Evolutionary conservation across 2,888 invertebrate species (phyloP), one percentile per base, ranked within the genome.

Genomic region (Dermolepida albohirtum): DNA sequence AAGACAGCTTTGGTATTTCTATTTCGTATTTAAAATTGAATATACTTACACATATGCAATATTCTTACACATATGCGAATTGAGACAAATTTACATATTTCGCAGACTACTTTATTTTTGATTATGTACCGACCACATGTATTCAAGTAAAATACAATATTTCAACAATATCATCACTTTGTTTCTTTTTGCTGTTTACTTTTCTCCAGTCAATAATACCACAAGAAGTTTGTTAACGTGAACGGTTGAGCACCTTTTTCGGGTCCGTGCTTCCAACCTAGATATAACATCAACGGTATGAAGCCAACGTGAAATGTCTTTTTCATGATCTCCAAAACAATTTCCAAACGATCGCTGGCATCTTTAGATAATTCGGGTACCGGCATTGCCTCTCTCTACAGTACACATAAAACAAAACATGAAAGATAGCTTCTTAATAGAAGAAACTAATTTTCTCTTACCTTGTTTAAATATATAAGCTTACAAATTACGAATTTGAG

Each of bases 231-330:
- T 17, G 76, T 75, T 22, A 75, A 10, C 1, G 71, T 71, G 67
- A 77, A 76, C 8, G 74, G 71, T 14, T 74, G 72, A n/a, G 71
- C 71, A 17, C 75, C 77, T 12, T 67, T 64, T 41, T 77, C 75
- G 4, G 77, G 74, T 62, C 77, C 77, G 39, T 74, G 70, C 27
- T 69, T 73, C 77, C 77, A 77, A 12, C 77, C 76, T 65, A 77
- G 62, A 70, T 74, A 75, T 47, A 77, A 47, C 52, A 76, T 64
- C 17, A 73, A 57, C 1, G 76, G 76, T 50, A 76, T 69, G 64
- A 73, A 76, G 43, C 75, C 75, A 43, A 71, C n/a, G 49, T 75
- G 76, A 69, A 76, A 76, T 0, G 67, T 54, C 12, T 22, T 51
- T 62, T 69, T 74, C 41, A 74, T 39, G 8, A 71, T 39, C 29